Evolutionary conservation across 2,888 invertebrate genomes (phyloP).

Genomic region (Chloroclysta siterata): DNA sequence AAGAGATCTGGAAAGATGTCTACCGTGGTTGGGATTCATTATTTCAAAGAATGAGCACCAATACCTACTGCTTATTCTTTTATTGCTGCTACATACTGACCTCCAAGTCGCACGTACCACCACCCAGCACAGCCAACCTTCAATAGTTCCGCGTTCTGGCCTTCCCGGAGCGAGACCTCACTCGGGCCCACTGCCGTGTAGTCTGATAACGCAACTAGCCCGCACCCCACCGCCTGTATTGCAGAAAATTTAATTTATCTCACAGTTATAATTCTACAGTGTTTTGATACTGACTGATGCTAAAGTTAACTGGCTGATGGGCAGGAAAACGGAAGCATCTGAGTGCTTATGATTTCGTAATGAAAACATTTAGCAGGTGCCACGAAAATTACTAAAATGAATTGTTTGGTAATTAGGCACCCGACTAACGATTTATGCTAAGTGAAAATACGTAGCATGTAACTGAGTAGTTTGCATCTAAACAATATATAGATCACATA

Average conservation of each 20-base stretch:
- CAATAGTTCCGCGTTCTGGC: conserved; percentile 94
- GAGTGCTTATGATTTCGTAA: neutral
- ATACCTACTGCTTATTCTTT: no score
- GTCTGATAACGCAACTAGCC: conserved; percentile 95
- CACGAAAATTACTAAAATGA: neutral
- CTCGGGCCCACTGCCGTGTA: conserved; percentile 96
- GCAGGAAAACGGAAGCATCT: neutral
- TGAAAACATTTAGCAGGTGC: neutral
- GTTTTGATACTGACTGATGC: neutral
- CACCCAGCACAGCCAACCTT: conserved; percentile 98
- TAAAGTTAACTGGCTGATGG: conserved; percentile 9
- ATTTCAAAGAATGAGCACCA: no score
- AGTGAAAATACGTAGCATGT: neutral
- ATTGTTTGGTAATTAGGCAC: neutral
- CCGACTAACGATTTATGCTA: neutral
- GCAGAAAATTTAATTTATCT: conserved; percentile 30
- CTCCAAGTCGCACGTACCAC: conserved; percentile 96
- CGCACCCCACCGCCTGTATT: conserved; percentile 88
- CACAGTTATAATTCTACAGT: neutral
- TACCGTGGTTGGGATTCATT: no score
- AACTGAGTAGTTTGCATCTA: neutral
- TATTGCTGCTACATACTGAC: conserved; percentile 68
- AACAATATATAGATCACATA: neutral
- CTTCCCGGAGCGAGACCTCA: conserved; percentile 95
- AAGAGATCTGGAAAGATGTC: no score